phyloP scores from a whole-genome alignment of 2,888 invertebrate species.

The Drosophila demipolita region DNA sequence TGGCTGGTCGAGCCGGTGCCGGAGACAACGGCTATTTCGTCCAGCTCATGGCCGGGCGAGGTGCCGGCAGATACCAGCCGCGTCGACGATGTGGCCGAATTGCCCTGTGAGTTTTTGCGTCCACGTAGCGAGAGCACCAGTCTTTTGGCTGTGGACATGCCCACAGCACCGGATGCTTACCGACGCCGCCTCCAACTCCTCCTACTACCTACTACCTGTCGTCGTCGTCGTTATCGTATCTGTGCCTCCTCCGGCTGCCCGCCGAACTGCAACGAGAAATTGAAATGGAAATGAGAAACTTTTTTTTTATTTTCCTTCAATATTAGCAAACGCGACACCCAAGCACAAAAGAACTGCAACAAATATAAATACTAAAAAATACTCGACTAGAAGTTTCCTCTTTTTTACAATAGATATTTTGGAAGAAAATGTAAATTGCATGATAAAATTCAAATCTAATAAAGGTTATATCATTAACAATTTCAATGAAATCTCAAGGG shows the following conservation, averaged over 20 bases:
- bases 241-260: conserved; percentile 16
- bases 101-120: conserved; percentile 87
- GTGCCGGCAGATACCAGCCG: conserved; percentile 86
- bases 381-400: conserved; percentile 1
- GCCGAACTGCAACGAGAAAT: conserved; percentile 75
- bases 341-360: conserved; percentile 17
- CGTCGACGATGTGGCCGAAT: conserved; percentile 85
- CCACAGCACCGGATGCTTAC: conserved; percentile 66
- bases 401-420: background rate
- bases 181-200: conserved; percentile 9
- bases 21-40: conserved; percentile 89
- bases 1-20: conserved; percentile 86
- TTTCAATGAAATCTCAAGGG: background rate
- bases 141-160: conserved; percentile 88
- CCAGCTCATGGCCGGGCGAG: conserved; percentile 87
- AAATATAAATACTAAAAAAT: conserved; percentile 17
- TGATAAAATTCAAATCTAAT: background rate
- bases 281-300: conserved; percentile 71
- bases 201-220: background rate
- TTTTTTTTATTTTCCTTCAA: conserved; percentile 29
- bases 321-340: conserved; percentile 48
- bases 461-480: background rate
- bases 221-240: conserved; percentile 19
- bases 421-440: background rate
- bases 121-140: conserved; percentile 88